Base-by-base conservation (phyloP, 2,797 vertebrate genomes). In the Anableps anableps region DNA sequence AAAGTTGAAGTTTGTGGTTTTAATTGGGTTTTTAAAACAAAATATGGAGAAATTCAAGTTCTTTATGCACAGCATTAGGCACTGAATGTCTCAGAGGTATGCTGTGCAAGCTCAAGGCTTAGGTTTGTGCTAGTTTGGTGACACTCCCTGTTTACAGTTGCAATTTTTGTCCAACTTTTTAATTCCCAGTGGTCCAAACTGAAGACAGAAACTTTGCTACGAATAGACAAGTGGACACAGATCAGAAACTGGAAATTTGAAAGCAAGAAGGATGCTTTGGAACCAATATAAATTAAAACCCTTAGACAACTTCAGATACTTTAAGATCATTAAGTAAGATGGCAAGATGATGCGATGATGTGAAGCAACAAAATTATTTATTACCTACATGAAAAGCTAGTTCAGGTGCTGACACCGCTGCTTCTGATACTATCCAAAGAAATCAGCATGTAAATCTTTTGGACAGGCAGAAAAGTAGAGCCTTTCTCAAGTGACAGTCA, bases 401-500 rank as follows among this genome's bases (percentile, higher is more conserved):
- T 68, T 53, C 5, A 50, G 29, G 5, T 68, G 72, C 11, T 26
- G 51, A 71, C 17, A 31, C 5, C 53, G 70, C n/a, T 43, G 0
- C 0, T 31, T 74, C 34, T 60, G 53, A 77, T 50, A 29, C 1
- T 34, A 38, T 1, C 26, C 38, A 29, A 82, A 60, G n/a, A 47
- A 51, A 58, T 75, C 29, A 45, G 9, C 17, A 11, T 50, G 29
- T 38, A 36, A 64, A 5, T n/a, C 7, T 47, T 72, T 70, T 81
- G 70, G 71, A 81, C 60, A 31, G 36, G 66, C 51, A 47, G 68
- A 62, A 34, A 17, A 21, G 36, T 77, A 8, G 4, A 53, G 68
- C 11, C 4, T 16, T 41, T 75, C 47, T 78, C 64, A 60, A 53
- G 58, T 80, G 72, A 38, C 70, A 68, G 70, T 43, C 26, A 58